phyloP scores from a whole-genome alignment of 2,113 vertebrate genomes.

The Cyprinus carpio region DNA sequence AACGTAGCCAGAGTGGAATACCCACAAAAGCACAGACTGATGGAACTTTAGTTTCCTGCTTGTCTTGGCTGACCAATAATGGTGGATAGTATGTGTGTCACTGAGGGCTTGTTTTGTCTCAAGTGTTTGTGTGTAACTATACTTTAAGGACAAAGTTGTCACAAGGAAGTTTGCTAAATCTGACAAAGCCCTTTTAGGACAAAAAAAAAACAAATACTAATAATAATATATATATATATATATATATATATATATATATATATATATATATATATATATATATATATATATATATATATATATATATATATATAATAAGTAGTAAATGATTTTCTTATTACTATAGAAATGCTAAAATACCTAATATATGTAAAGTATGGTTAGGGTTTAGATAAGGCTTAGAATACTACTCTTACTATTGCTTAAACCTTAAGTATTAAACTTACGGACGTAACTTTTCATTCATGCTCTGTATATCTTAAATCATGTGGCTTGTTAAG shows the following conservation, averaged over 20 bases:
- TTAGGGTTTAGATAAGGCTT: neutral
- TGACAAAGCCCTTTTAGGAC: neutral
- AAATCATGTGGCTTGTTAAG: neutral
- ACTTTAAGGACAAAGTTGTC: conserved; percentile 46
- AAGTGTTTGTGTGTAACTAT: conserved; percentile 50
- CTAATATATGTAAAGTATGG: neutral
- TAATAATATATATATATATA: no score
- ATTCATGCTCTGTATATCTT: neutral
- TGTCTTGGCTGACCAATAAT: conserved; percentile 43
- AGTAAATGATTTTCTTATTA: neutral
- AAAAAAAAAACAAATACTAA: no score
- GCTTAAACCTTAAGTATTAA: neutral
- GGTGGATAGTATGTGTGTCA: conserved; percentile 31
- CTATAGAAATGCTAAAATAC: neutral
- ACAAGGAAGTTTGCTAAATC: neutral
- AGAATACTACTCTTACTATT: neutral
- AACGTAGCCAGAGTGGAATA: no score
- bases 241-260: no score
- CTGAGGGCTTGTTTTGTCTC: conserved; percentile 20
- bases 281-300: no score
- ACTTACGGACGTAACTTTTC: neutral
- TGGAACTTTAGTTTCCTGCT: conserved; percentile 40
- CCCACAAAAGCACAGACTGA: conserved; percentile 32
- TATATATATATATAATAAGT: neutral
- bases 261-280: neutral